Evolutionary conservation across 35 echinoderm and acorn worm genomes (phyloP).

Genomic region (Nesometra sesokonis): DNA sequence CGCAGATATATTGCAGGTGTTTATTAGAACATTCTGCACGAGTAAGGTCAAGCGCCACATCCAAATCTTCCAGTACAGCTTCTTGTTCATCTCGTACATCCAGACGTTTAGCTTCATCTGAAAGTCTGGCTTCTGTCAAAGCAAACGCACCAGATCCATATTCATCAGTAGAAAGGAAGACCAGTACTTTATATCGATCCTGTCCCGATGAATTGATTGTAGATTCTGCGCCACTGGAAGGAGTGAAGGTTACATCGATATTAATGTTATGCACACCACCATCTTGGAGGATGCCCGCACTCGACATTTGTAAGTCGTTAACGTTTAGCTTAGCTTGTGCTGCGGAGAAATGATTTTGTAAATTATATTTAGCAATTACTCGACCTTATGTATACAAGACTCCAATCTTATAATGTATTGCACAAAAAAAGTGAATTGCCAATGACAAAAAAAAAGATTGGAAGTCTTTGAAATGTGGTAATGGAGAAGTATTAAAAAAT

Average conservation of each 20-base stretch:
- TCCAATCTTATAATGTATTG: too few relatives aligned
- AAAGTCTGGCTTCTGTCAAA: slow-evolving; percentile 1
- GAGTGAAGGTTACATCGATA: slow-evolving; percentile 9
- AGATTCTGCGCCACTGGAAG: neutral
- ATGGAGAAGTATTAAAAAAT: too few relatives aligned
- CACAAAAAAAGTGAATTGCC: too few relatives aligned
- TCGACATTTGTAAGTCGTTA: neutral
- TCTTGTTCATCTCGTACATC: neutral
- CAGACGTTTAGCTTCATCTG: neutral
- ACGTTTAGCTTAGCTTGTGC: neutral
- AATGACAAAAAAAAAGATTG: too few relatives aligned
- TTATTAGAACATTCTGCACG: slow-evolving; percentile 8
- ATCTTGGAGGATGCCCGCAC: neutral
- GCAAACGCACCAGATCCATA: neutral
- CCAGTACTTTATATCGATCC: slow-evolving; percentile 14
- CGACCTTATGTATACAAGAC: too few relatives aligned
- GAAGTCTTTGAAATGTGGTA: too few relatives aligned
- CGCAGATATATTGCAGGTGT: neutral
- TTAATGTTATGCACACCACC: slow-evolving; percentile 6
- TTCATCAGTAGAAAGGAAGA: neutral
- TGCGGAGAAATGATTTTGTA: neutral
- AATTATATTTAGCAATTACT: too few relatives aligned
- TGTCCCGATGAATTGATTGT: slow-evolving; percentile 4
- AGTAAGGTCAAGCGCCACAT: slow-evolving; percentile 3
- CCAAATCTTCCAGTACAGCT: neutral